Percentiles rank a stretch among this genome's conserved stretches.
Conservation (phyloP, 2,797 vertebrate species). For the Stomatorhinus walkeri region DNA sequence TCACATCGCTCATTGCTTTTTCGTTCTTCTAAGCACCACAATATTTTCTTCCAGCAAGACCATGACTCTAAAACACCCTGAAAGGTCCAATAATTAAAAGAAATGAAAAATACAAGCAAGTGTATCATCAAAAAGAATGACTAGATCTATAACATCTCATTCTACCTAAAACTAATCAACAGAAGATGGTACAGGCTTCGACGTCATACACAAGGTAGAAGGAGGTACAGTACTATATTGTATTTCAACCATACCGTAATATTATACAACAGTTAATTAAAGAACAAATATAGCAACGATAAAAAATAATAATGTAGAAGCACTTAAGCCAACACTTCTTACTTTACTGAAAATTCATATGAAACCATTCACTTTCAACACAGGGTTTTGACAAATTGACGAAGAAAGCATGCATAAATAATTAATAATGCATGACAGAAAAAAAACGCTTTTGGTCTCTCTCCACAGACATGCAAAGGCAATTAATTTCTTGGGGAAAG, state of each 20-base stretch:
- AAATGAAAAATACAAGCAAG: background rate
- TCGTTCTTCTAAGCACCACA: background rate
- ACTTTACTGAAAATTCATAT: background rate
- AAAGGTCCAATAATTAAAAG: background rate
- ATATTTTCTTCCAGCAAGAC: background rate
- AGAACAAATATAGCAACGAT: background rate
- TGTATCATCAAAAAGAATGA: background rate
- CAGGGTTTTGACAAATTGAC: background rate
- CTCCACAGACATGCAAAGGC: background rate
- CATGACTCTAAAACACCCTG: background rate
- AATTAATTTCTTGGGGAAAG: constrained; percentile 9
- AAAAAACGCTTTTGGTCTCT: constrained; percentile 2
- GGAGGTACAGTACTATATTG: background rate
- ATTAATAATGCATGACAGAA: constrained; percentile 4
- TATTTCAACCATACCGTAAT: background rate
- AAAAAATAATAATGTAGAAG: background rate
- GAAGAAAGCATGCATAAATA: constrained; percentile 2
- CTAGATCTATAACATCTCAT: background rate
- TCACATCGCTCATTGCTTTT: background rate
- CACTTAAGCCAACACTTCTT: background rate
- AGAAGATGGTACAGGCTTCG: background rate
- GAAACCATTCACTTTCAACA: background rate
- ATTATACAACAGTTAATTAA: background rate
- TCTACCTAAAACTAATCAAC: background rate
- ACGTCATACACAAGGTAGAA: background rate